Conservation (phyloP, 2,113 vertebrate genomes). For the Gadus chalcogrammus region DNA sequence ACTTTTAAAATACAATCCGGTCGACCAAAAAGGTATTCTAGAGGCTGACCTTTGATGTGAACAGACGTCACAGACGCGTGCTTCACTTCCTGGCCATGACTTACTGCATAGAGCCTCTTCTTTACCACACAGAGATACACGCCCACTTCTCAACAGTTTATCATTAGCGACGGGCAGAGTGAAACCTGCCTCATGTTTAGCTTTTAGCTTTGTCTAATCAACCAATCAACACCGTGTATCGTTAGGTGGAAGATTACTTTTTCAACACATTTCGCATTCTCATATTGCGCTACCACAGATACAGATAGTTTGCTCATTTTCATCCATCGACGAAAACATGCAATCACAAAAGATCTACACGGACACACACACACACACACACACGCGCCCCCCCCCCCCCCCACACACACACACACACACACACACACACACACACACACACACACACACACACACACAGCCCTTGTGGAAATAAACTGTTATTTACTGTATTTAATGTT, state of each 20-base stretch:
- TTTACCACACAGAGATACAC: not conserved
- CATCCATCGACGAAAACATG: not conserved
- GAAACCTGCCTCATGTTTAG: conserved; percentile 8
- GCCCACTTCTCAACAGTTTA: conserved; percentile 34
- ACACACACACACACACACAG: conserved; percentile 1
- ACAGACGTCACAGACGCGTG: conserved; percentile 19
- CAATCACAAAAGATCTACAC: not conserved
- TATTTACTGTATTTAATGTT: no score
- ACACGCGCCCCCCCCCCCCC: no score
- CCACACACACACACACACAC: conserved; percentile 10
- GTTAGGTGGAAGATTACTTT: not conserved
- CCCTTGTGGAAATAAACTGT: not conserved
- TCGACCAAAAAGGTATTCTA: no score
- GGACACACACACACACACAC: conserved; percentile 8
- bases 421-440: conserved; percentile 12
- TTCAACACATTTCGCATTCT: no score
- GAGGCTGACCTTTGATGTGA: not conserved
- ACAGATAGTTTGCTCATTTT: no score
- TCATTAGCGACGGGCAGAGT: conserved; percentile 4
- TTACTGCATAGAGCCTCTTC: not conserved
- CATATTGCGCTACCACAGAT: no score
- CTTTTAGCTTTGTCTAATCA: not conserved
- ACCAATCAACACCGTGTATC: not conserved
- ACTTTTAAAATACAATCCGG: no score
- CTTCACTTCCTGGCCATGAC: conserved; percentile 54